Evolutionary conservation across 2,888 invertebrate species (phyloP), one percentile per base, ranked within the genome.

Genomic region (Elysia crispata): DNA sequence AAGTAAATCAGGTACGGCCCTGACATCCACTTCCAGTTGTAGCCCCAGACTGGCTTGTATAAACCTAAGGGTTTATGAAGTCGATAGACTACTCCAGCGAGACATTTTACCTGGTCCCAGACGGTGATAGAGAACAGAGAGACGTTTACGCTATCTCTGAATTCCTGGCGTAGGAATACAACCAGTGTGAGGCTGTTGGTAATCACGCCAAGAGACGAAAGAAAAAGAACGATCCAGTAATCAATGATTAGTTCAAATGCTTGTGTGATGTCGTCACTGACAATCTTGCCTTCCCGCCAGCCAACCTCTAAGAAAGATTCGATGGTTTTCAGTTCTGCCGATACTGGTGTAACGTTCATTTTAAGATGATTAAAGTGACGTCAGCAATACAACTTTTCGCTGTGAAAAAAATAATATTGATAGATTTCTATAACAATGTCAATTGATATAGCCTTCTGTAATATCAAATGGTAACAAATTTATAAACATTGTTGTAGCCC

Each of bases 161-260:
- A 73, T 1, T 57, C 73, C 57, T 73, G 73, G 57, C 73, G 73
- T 20, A 57, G n/a, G 31, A 73, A 73, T 30, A 73, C 28, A n/a
- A 30, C 18, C 1, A 73, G 13, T 1, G n/a, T 28, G 20, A 73
- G 11, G 28, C n/a, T 18, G 31, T 73, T 73, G 6, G 73, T 41
- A 13, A 73, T n/a, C 6, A 73, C 20, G 11, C 73, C 73, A 20
- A 73, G 18, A n/a, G 23, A 30, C 5, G 73, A 25, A 1, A 73
- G 23, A 13, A 73, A 28, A 18, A 31, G 57, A 25, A 73, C 20
- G n/a, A 73, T n/a, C 54, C 54, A 73, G 31, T 57, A 73, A 20
- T 73, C 31, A n/a, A 73, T 57, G 8, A 57, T n/a, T 3, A 30
- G n/a, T 13, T 73, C 73, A 23, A 73, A 50, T 20, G 18, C 15